Percentiles rank a stretch among this genome's conserved stretches.
Evolutionary conservation across 1,140 invertebrate species (phyloP).

Genomic region (Carposina sasakii): DNA sequence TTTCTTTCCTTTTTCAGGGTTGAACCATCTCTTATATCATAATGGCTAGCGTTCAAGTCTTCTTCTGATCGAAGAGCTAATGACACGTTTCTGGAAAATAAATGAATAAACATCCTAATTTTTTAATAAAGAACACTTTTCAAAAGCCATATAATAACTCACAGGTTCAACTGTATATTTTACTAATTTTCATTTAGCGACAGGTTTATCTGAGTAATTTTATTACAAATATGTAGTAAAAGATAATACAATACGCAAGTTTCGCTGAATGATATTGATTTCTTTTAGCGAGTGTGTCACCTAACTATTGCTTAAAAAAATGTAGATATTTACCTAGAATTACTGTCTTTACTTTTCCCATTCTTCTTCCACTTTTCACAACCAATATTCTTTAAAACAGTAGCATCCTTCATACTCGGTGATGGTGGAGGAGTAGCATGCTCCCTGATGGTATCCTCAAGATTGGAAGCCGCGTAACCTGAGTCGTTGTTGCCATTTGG

Average conservation of each 20-base stretch:
- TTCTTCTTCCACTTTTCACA: constrained; percentile 58
- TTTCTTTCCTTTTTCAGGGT: constrained; percentile 81
- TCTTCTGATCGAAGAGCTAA: constrained; percentile 69
- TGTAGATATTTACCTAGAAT: constrained; percentile 46
- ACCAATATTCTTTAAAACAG: constrained; percentile 48
- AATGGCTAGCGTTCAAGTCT: constrained; percentile 49
- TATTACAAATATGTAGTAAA: too few relatives aligned
- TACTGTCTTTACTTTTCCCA: constrained; percentile 43
- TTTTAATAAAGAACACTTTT: too few relatives aligned
- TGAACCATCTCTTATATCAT: constrained; percentile 50
- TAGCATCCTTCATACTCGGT: constrained; percentile 58
- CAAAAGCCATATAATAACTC: too few relatives aligned
- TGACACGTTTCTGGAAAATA: constrained; percentile 66
- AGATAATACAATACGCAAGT: too few relatives aligned
- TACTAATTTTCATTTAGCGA: too few relatives aligned
- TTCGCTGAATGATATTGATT: too few relatives aligned
- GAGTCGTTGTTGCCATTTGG: constrained; percentile 87
- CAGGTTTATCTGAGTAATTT: too few relatives aligned
- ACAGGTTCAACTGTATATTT: too few relatives aligned
- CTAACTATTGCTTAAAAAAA: too few relatives aligned
- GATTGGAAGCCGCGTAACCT: constrained; percentile 81
- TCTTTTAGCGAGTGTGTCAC: too few relatives aligned
- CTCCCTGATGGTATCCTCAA: constrained; percentile 70
- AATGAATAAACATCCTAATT: too few relatives aligned
- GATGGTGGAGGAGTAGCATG: constrained; percentile 71